Evolutionary conservation across 2,113 vertebrate genomes (phyloP), one percentile per base, ranked within the genome.

Genomic region (Anas platyrhynchos): DNA sequence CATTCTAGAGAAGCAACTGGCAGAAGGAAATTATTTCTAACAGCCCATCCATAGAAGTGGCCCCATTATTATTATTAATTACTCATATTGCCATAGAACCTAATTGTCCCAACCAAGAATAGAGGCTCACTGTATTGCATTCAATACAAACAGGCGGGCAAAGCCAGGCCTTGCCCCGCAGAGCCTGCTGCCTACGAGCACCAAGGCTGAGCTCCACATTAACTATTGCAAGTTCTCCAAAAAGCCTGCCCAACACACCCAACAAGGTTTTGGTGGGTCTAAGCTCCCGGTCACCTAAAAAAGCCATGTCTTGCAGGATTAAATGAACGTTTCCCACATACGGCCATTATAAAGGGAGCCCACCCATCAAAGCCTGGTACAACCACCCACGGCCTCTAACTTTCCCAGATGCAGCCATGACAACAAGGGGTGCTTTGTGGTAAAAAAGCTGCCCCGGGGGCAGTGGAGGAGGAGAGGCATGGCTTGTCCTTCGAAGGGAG

Each of bases 51-150:
- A 83, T 43, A 86, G 76, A 94, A 88, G 43, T 81, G 93, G 91
- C 88, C 79, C 46, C 76, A 67, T 97, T 91, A 85, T 97, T 93
- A 80, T 95, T 91, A 96, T 88, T 95, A 94, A 93, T 95, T 96
- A 94, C 93, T 95, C 65, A 31, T 94, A 96, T 91, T 96, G 76
- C 83, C 83, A 56, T 66, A 89, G 83, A 68, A 93, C 41, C 31
- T 87, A 82, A 90, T 86, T 92, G 77, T 82, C 66, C 69, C 62
- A 63, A 84, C 16, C 62, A 94, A 66, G 86, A 95, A 92, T 44
- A 92, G 80, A 92, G 81, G 74, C 62, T 82, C 80, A 56, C 56
- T 87, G 80, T 93, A 74, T 61, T 91, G 55, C 44, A 62, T 52
- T 83, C 81, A 66, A 32, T 15, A 66, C 74, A 85, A 89, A 93